Conservation (phyloP, 2,113 vertebrate species). For the Eptesicus fuscus region DNA sequence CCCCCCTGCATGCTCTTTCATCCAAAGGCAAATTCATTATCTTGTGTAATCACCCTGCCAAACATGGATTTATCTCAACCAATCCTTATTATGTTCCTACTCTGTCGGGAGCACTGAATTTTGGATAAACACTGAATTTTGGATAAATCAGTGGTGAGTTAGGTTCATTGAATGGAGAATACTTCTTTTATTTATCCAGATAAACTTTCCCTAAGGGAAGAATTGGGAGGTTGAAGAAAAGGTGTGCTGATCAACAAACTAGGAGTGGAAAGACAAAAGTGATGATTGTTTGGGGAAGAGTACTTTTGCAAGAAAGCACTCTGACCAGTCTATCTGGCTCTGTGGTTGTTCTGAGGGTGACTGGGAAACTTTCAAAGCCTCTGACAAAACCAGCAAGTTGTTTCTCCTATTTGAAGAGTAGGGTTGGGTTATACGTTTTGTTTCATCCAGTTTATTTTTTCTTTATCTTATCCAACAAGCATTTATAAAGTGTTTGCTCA, state of each 20-base stretch:
- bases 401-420: not conserved
- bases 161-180: not conserved
- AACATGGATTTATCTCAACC: constrained; percentile 13
- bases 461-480: not conserved
- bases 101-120: not conserved
- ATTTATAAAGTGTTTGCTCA: constrained; percentile 18
- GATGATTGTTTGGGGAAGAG: not conserved
- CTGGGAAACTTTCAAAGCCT: not conserved
- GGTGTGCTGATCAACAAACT: not conserved
- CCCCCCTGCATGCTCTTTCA: not conserved
- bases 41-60: not conserved
- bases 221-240: not conserved
- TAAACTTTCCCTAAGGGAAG: not conserved
- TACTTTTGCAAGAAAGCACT: not conserved
- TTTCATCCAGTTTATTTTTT: not conserved
- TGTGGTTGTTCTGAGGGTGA: not conserved
- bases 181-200: not conserved
- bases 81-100: not conserved
- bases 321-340: constrained; percentile 7
- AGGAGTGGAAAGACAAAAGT: not conserved
- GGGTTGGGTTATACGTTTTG: not conserved
- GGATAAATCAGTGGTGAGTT: not conserved
- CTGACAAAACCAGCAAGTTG: not conserved
- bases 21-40: constrained; percentile 19
- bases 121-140: not conserved